A percentile compares a stretch with the other conserved stretches of the same genome.
phyloP scores from a whole-genome alignment of 1,140 invertebrate species.

The Drosophila pseudoananassae region DNA sequence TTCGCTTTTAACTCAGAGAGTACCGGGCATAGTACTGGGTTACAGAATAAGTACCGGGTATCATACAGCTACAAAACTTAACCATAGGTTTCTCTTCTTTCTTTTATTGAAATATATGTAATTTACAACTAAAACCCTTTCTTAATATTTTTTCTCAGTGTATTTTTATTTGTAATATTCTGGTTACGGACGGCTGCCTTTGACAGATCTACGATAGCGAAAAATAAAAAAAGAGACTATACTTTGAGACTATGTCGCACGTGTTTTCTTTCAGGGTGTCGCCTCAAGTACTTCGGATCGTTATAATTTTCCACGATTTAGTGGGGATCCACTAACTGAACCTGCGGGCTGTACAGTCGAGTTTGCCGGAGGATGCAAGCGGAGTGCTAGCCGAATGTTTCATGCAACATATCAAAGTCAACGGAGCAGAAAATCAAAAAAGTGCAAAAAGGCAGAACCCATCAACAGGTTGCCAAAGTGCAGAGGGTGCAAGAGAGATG shows the following conservation, averaged over 20 bases:
- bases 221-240: constrained; percentile 41
- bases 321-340: constrained; percentile 21
- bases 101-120: background rate
- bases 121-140: too few species aligned
- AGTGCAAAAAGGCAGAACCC: constrained; percentile 51
- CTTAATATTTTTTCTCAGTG: background rate
- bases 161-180: constrained; percentile 56
- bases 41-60: background rate
- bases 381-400: constrained; percentile 20
- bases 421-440: constrained; percentile 79
- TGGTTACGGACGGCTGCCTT: constrained; percentile 74
- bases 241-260: constrained; percentile 46
- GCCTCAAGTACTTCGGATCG: constrained; percentile 45
- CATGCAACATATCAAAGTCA: constrained; percentile 56
- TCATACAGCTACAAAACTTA: too few species aligned
- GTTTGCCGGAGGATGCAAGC: constrained; percentile 20
- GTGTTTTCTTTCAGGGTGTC: constrained; percentile 39
- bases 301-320: constrained; percentile 50
- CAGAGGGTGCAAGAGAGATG: constrained; percentile 20
- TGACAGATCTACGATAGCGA: constrained; percentile 68
- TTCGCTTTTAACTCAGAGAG: too few species aligned
- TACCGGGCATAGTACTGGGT: too few species aligned
- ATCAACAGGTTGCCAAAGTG: constrained; percentile 51
- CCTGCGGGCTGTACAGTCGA: constrained; percentile 50
- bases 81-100: background rate